Base-by-base conservation (phyloP, 1,140 invertebrate genomes). In the Platyura marginata region DNA sequence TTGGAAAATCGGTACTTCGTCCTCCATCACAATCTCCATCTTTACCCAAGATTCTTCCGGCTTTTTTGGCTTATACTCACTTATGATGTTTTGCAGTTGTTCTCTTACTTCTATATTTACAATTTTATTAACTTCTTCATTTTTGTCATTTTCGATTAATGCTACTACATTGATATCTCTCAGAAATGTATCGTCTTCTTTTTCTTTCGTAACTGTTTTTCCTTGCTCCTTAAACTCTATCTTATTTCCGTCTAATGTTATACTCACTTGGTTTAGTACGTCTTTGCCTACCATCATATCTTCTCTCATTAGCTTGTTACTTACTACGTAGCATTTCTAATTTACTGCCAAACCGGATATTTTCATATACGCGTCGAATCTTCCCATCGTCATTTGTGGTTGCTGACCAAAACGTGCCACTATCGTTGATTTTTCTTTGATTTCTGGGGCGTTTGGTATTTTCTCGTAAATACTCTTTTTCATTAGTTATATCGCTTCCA, bases 1-100 rank as follows among this genome's bases (percentile, higher is more conserved):
- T 40, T 49, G 51, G 36, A 47, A 48, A 18, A 56, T 47, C 23
- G 51, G 48, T 35, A 47, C 40, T 19, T 55, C 50, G 35, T 48
- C 46, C 40, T 42, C 47, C 39, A 51, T 34, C 10, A 47, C 23
- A 15, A 50, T 47, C 20, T 44, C 44, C 44, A 50, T 44, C 22
- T 46, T 10, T 35, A 44, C 6, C 36, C 10, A 33, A 19, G 13
- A 22, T 61, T 43, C 9, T 19, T 9, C 11, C 18, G 21, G 11
- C 18, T 11, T 16, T n/a, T 9, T 19, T 11, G 34, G 41, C 20
- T 18, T 13, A 21, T 36, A 40, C 25, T 29, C 25, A 8, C 13
- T 29, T 8, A 29, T 29, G 6, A 29, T 29, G 6, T 29, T 29
- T 29, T 29, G 6, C 25, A 29, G 13, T 29, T 29, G 6, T 29